phyloP scores from a whole-genome alignment of 2,113 vertebrate species.

The Nycticryphes semicollaris region DNA sequence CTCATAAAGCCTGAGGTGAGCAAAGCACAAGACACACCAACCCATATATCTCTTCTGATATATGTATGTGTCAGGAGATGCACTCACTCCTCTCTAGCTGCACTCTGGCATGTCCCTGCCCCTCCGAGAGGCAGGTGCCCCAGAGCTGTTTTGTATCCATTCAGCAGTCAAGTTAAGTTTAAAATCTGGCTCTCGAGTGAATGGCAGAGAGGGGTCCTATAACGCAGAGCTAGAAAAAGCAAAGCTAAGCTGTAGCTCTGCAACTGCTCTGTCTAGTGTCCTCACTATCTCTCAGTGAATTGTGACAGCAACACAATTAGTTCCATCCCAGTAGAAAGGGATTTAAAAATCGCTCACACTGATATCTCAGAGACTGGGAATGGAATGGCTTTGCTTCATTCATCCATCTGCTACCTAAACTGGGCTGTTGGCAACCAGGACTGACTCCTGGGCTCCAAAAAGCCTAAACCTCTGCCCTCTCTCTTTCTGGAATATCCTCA shows the following conservation, averaged over 20 bases:
- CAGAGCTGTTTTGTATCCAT: neutral
- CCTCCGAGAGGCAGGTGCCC: neutral
- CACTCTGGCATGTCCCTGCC: neutral
- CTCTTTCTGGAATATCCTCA: neutral
- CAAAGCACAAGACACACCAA: neutral
- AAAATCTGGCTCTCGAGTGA: neutral
- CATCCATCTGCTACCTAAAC: neutral
- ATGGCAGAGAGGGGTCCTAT: neutral
- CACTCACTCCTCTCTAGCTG: neutral
- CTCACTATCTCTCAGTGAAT: accelerated
- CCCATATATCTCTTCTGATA: neutral
- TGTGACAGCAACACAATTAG: neutral
- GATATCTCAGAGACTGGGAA: neutral
- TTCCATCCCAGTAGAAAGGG: neutral
- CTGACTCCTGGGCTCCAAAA: neutral
- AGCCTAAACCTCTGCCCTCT: neutral
- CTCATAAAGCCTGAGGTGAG: neutral
- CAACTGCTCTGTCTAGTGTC: neutral
- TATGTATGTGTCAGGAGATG: neutral
- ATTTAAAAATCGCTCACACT: neutral
- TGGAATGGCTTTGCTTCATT: neutral
- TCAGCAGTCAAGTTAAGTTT: neutral
- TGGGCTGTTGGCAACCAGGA: neutral
- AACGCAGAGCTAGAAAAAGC: neutral
- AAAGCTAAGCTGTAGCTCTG: neutral